These are phyloP conservation scores for Elachura formosa DNA, from an alignment of 2,113 vertebrate species.

Conservation along the genomic window DNA sequence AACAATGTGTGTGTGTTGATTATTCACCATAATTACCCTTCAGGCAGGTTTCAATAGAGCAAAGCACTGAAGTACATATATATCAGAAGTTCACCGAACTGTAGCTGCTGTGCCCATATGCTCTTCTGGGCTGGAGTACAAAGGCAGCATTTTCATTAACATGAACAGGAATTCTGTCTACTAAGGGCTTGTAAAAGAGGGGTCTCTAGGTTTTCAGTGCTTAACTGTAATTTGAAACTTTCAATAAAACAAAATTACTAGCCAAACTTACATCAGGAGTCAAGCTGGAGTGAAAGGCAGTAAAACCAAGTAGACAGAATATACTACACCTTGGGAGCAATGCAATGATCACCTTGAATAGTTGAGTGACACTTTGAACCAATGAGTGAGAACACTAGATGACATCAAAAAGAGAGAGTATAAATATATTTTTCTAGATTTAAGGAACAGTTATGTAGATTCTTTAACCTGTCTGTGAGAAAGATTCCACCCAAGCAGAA, in stretches of 20 bases:
- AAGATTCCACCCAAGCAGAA: background rate
- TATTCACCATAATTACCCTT: background rate
- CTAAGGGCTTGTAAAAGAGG: background rate
- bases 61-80: background rate
- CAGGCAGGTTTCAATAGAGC: background rate
- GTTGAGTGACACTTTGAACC: accelerated
- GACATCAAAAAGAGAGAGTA: background rate
- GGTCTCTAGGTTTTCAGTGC: background rate
- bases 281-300: background rate
- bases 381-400: background rate
- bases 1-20: background rate
- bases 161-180: background rate
- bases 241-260: background rate
- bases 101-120: background rate
- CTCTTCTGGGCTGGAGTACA: background rate
- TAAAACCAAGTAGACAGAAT: background rate
- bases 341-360: background rate
- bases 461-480: background rate
- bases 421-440: background rate
- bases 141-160: background rate
- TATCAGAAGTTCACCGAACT: background rate
- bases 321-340: background rate
- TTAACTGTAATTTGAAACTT: background rate
- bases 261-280: background rate
- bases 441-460: background rate